Evolutionary conservation across 1,140 invertebrate species (phyloP).

Genomic region (Centruroides vittatus): DNA sequence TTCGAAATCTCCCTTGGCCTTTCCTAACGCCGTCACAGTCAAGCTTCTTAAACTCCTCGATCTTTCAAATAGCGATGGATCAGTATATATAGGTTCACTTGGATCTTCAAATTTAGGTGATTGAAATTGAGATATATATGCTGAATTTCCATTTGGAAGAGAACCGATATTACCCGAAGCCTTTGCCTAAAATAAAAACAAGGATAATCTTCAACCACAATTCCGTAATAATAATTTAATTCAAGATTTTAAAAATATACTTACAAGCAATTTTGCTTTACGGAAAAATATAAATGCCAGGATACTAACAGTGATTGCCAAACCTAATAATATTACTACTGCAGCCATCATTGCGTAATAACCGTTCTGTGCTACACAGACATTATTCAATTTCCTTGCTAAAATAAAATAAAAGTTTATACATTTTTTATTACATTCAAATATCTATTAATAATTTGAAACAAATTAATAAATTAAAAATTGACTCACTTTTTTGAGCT

Average conservation of each 20-base stretch:
- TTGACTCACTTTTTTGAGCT: neutral
- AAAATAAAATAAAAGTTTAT: too few species aligned
- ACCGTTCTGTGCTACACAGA: slow-evolving; percentile 55
- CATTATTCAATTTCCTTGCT: slow-evolving; percentile 19
- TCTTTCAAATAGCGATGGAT: slow-evolving; percentile 76
- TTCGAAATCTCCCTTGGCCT: neutral
- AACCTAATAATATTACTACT: slow-evolving; percentile 48
- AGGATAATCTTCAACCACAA: too few species aligned
- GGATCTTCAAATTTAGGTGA: slow-evolving; percentile 45
- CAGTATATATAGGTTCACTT: slow-evolving; percentile 83
- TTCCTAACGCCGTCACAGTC: slow-evolving; percentile 11
- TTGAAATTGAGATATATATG: slow-evolving; percentile 1
- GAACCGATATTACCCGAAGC: too few species aligned
- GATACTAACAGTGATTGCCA: slow-evolving; percentile 46
- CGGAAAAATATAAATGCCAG: slow-evolving; percentile 29
- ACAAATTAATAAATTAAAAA: too few species aligned
- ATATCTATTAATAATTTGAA: too few species aligned
- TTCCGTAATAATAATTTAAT: too few species aligned
- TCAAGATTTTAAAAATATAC: too few species aligned
- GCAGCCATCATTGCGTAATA: slow-evolving; percentile 61
- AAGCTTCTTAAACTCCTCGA: slow-evolving; percentile 33
- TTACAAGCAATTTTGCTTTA: neutral
- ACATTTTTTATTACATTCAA: too few species aligned
- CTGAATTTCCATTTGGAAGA: too few species aligned
- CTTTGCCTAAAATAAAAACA: too few species aligned